Percentiles rank a stretch among this genome's conserved stretches.
Evolutionary conservation across 2,797 vertebrate species (phyloP).

Genomic region (Neopelma chrysocephalum): DNA sequence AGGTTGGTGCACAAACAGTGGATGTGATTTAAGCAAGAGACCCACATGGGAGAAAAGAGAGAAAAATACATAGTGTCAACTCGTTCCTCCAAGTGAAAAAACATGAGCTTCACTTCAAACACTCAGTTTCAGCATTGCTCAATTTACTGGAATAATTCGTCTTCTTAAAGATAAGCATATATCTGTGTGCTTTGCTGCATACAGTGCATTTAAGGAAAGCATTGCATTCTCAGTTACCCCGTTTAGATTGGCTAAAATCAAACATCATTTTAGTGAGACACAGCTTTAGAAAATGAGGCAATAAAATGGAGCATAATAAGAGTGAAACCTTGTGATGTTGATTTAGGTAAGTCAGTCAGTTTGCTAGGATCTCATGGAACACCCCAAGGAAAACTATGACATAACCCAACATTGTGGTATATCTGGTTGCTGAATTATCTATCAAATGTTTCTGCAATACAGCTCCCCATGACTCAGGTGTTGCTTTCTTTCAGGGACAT

Average conservation of each 20-base stretch:
- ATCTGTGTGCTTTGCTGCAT: neutral
- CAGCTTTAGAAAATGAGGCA: neutral
- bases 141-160: neutral
- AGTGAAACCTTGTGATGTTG: neutral
- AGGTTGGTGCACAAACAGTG: accelerated
- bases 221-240: neutral
- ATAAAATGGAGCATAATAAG: neutral
- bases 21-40: neutral
- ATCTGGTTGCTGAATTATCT: neutral
- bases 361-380: neutral
- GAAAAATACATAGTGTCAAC: neutral
- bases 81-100: neutral
- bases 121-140: neutral
- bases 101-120: neutral
- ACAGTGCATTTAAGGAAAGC: neutral
- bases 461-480: neutral
- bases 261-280: neutral
- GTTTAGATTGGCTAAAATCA: neutral
- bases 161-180: neutral
- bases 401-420: neutral
- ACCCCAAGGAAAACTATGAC: neutral
- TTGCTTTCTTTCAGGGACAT: neutral
- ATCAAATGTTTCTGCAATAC: neutral
- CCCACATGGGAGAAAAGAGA: neutral
- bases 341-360: neutral